Evolutionary conservation across 2,113 vertebrate genomes (phyloP), one percentile per base, ranked within the genome.

Genomic region (Aegithalos caudatus): DNA sequence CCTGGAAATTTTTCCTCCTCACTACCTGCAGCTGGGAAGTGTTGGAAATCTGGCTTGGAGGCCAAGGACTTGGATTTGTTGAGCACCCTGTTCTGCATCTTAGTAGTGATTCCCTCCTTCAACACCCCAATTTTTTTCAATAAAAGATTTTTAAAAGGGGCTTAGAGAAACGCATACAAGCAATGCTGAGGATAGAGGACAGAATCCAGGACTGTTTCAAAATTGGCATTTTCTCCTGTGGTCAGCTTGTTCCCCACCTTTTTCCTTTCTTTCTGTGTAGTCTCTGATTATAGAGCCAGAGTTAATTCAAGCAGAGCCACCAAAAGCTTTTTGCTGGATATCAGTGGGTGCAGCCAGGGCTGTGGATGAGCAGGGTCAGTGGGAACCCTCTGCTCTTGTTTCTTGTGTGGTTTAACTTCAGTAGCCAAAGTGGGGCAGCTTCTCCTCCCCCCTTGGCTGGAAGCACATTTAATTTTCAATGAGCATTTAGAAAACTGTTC

Each of bases 91-190:
- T 18, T 53, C 73, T 69, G 16, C 38, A 83, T 0, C 14, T 56
- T 44, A 7, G 6, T 27, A 40, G 24, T 3, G 1, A 47, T 60
- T 23, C 31, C 31, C 17, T 58, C 33, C 44, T 76, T 65, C 40
- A 14, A 64, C 31, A 64, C 21, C 24, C 12, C 14, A 11, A 7
- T 51, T 81, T 61, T 61, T 45, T 31, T 24, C 58, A 70, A 47
- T 8, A 56, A 53, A 42, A 61, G 6, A 8, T 38, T 78, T 73
- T 19, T 20, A 86, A 83, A 20, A 24, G 6, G 2, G 33, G 17
- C n/a, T 21, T 23, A 21, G 44, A 40, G n/a, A 73, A 61, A 11
- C 42, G 29, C 0, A 0, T 18, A 11, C 31, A 70, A 88, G n/a
- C 38, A 88, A n/a, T 3, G 4, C 22, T 4, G 8, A 65, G 29